phyloP scores from a whole-genome alignment of 2,113 vertebrate genomes.

The Coturnix japonica region DNA sequence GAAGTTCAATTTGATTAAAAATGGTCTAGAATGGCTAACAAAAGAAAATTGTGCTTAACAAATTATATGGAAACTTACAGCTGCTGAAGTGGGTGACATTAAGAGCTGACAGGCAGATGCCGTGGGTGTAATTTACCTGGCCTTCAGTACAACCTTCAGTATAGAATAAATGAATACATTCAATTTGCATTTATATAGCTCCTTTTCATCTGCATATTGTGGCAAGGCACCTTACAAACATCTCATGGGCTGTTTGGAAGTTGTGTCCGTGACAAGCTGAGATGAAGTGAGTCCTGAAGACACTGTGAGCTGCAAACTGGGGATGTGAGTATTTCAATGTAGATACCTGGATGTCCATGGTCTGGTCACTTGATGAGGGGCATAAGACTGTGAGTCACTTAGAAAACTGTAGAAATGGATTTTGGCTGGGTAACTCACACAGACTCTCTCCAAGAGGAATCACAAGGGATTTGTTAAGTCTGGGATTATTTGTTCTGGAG shows the following conservation, averaged over 20 bases:
- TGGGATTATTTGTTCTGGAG: no score
- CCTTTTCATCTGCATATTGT: background rate
- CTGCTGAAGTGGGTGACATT: constrained; percentile 5
- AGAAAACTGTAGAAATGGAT: background rate
- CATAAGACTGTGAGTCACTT: background rate
- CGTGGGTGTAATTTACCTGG: constrained; percentile 31
- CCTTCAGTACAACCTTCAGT: constrained; percentile 54
- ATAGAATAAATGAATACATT: constrained; percentile 42
- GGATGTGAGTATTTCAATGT: background rate
- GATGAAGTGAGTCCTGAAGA: background rate
- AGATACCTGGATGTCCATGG: rapidly evolving
- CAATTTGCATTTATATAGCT: constrained; percentile 62
- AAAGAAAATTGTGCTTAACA: constrained; percentile 1
- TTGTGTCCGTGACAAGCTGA: background rate
- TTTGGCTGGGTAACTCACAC: background rate
- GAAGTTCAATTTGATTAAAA: constrained; percentile 24
- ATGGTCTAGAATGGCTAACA: background rate
- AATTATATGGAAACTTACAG: background rate
- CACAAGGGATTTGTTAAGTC: background rate
- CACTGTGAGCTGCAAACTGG: background rate
- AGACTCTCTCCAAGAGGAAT: background rate
- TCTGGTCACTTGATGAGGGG: background rate
- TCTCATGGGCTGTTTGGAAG: background rate
- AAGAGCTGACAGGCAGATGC: background rate
- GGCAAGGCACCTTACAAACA: background rate